Conservation (phyloP, 2,888 invertebrate species). For the Tetrapedia diversipes region DNA sequence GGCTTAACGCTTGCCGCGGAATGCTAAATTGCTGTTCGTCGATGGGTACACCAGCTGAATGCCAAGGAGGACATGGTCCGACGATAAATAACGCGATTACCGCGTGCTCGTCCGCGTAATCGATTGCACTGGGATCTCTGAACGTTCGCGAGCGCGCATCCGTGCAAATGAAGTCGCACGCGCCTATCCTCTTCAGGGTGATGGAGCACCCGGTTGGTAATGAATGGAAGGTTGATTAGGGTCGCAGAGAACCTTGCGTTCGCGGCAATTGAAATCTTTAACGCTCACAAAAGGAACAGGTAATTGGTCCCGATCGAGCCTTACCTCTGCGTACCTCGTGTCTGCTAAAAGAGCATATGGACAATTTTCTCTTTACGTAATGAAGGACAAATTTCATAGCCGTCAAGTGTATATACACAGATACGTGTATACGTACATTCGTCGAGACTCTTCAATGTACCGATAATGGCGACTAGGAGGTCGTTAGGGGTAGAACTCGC, state of each 20-base stretch:
- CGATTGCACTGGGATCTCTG: constrained; percentile 48
- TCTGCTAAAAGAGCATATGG: not conserved
- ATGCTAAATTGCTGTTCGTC: constrained; percentile 46
- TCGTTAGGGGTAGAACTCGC: constrained; percentile 3
- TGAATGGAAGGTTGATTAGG: constrained; percentile 47
- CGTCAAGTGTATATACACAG: no score
- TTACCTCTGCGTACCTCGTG: not conserved
- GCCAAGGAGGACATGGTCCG: constrained; percentile 1
- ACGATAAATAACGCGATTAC: constrained; percentile 63
- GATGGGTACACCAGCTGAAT: constrained; percentile 21
- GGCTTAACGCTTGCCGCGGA: constrained; percentile 46
- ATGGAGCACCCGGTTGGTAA: constrained; percentile 35
- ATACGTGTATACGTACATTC: not conserved
- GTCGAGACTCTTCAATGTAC: not conserved
- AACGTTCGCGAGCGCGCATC: constrained; percentile 35
- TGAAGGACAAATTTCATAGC: constrained; percentile 7
- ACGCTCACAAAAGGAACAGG: not conserved
- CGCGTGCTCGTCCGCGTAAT: constrained; percentile 43
- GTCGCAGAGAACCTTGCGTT: not conserved
- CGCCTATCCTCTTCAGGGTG: constrained; percentile 28
- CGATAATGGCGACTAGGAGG: not conserved
- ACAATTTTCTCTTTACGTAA: not conserved
- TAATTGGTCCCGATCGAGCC: constrained; percentile 30
- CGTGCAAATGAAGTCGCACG: constrained; percentile 54
- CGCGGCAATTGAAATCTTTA: constrained; percentile 38